Evolutionary conservation across 53 echinoderm and acorn worm species (phyloP).

Genomic region (Arbacia lixula): DNA sequence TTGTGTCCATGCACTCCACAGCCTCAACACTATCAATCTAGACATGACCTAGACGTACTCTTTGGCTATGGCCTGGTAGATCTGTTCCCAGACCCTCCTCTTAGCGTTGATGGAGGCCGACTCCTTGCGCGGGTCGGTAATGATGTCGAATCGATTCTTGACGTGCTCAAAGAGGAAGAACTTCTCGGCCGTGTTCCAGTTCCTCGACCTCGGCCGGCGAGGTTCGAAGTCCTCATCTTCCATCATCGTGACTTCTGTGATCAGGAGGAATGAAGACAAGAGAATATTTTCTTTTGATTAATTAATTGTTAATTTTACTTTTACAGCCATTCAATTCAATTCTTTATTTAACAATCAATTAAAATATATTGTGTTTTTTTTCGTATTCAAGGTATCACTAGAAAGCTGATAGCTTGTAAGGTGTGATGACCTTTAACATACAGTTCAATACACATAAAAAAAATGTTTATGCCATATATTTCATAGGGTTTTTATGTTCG

Average conservation of each 20-base stretch:
- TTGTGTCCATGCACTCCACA: no score
- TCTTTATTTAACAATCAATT: no score
- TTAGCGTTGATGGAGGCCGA: conserved; percentile 26
- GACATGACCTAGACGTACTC: no score
- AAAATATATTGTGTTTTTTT: no score
- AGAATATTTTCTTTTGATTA: not conserved
- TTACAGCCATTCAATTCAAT: not conserved
- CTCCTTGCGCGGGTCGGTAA: conserved; percentile 48
- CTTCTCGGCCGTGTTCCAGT: conserved; percentile 52
- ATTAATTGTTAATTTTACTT: no score
- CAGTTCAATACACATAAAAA: no score
- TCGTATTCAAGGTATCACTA: no score
- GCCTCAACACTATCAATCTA: no score
- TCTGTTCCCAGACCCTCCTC: conserved; percentile 55
- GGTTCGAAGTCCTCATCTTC: conserved; percentile 33
- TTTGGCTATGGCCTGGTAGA: conserved; percentile 49
- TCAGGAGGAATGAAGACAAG: not conserved
- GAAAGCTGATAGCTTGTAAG: no score
- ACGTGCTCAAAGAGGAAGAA: conserved; percentile 58
- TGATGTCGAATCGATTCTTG: conserved; percentile 47
- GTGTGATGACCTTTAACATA: no score
- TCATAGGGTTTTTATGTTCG: no score
- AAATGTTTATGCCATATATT: no score
- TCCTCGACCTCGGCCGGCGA: conserved; percentile 48
- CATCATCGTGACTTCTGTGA: conserved; percentile 12